These are phyloP conservation scores for Cepaea nemoralis DNA, from an alignment of 1,140 invertebrate genomes.

Conservation along the genomic window DNA sequence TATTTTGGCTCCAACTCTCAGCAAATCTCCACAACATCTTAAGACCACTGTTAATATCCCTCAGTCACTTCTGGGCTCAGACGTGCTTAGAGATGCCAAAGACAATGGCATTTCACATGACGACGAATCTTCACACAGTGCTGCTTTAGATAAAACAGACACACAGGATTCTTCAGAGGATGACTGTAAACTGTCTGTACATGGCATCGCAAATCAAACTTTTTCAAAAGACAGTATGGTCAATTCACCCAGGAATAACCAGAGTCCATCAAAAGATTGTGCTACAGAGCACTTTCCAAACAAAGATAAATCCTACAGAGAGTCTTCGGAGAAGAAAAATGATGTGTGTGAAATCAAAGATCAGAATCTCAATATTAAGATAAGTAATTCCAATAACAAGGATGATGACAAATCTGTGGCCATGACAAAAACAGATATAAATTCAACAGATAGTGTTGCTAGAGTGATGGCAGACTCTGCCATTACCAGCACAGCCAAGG, in stretches of 20 bases:
- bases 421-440: background rate
- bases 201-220: background rate
- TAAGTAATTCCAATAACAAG: conserved; percentile 24
- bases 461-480: background rate
- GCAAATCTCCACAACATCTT: conserved; percentile 38
- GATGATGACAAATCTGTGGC: background rate
- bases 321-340: background rate
- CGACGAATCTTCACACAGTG: background rate
- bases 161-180: background rate
- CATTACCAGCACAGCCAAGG: background rate
- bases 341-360: conserved; percentile 26
- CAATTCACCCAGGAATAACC: background rate
- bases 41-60: background rate
- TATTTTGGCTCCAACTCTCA: conserved; percentile 28
- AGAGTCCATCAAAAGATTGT: background rate
- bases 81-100: background rate
- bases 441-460: background rate
- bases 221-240: background rate
- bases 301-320: background rate
- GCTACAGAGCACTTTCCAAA: background rate
- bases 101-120: background rate
- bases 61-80: background rate
- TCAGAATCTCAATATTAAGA: conserved; percentile 37
- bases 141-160: background rate
- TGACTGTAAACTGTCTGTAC: background rate